Evolutionary conservation across 2,797 vertebrate genomes (phyloP).

Genomic region (Rhynchonycteris naso): DNA sequence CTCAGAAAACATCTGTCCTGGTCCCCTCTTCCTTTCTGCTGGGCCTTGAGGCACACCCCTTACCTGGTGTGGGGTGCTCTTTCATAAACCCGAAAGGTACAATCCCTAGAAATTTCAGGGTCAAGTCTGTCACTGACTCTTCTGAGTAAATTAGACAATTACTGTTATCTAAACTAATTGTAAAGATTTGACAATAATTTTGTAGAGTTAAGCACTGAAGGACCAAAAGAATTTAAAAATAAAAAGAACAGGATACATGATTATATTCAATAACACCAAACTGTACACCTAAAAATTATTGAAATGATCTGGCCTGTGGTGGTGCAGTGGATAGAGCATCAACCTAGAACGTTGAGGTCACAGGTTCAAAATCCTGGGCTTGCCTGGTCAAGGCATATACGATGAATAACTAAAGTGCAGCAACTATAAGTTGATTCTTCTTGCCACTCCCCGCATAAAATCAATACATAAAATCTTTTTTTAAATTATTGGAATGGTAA

Average conservation of each 20-base stretch:
- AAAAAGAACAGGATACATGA: not conserved
- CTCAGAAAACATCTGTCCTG: slow-evolving; percentile 4
- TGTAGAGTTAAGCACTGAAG: not conserved
- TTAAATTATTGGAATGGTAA: not conserved
- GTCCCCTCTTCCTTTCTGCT: not conserved
- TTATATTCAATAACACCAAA: not conserved
- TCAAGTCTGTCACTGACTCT: not conserved
- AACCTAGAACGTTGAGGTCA: too few relatives aligned
- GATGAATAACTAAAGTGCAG: too few relatives aligned
- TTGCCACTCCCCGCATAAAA: too few relatives aligned
- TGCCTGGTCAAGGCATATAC: too few relatives aligned
- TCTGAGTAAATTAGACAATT: not conserved
- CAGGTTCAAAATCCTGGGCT: too few relatives aligned
- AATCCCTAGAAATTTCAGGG: not conserved
- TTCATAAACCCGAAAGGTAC: not conserved
- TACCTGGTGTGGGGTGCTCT: not conserved
- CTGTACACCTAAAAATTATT: not conserved
- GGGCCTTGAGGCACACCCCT: not conserved
- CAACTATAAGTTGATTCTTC: too few relatives aligned
- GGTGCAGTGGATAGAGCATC: too few relatives aligned
- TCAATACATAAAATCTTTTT: not conserved
- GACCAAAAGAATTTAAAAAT: not conserved
- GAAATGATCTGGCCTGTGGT: not conserved
- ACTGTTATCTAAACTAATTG: not conserved
- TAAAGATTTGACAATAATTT: not conserved